phyloP scores from a whole-genome alignment of 2,797 vertebrate species.

The Micromesistius poutassou region DNA sequence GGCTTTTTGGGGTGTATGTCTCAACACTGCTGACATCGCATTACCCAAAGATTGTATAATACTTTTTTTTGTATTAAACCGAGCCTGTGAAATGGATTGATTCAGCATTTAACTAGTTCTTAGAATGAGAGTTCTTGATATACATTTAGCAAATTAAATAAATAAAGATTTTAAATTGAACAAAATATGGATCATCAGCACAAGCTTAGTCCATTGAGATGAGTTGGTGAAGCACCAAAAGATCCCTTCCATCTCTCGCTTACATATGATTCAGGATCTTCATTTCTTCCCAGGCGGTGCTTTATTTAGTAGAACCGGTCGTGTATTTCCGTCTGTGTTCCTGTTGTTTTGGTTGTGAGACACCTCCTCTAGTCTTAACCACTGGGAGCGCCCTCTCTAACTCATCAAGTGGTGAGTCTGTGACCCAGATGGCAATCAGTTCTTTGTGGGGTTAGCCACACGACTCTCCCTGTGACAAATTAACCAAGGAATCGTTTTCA shows the following conservation, averaged over 20 bases:
- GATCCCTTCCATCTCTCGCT: too few species aligned
- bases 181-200: background rate
- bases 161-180: background rate
- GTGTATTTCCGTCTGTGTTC: background rate
- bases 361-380: constrained; percentile 39
- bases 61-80: constrained; percentile 6
- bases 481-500: background rate
- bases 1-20: constrained; percentile 36
- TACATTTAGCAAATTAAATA: background rate
- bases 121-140: background rate
- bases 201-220: background rate
- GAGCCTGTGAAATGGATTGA: background rate
- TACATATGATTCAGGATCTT: background rate
- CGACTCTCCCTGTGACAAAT: background rate
- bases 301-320: background rate
- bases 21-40: constrained; percentile 50
- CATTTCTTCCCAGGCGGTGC: constrained; percentile 7
- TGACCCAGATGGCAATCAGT: background rate
- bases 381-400: constrained; percentile 57
- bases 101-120: background rate
- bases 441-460: background rate
- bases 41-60: background rate
- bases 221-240: too few species aligned
- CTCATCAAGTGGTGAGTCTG: constrained; percentile 19
- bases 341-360: constrained; percentile 22